Percentiles rank a stretch among this genome's conserved stretches.
These are phyloP conservation scores for Euschistus heros DNA, from an alignment of 1,140 invertebrate species.

Conservation along the genomic window DNA sequence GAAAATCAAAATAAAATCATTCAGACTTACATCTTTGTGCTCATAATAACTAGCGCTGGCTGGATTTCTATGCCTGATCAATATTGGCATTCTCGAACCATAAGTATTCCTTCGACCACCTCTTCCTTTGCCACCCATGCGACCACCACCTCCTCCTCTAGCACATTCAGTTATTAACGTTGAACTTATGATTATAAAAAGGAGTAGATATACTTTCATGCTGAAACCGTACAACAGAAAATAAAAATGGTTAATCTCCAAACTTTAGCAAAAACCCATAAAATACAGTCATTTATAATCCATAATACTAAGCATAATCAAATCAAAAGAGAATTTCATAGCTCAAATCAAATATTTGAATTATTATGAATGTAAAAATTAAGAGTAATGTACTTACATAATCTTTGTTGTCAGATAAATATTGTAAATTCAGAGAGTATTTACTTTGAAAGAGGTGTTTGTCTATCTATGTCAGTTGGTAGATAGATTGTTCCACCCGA, in stretches of 20 bases:
- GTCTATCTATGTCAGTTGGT: not conserved
- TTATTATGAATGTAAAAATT: too few species aligned
- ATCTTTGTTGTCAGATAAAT: too few species aligned
- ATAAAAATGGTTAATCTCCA: too few species aligned
- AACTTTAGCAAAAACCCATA: too few species aligned
- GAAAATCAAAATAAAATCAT: too few species aligned
- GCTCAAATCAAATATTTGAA: too few species aligned
- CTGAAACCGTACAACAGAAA: not conserved
- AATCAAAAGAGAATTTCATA: too few species aligned
- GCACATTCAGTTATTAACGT: conserved; percentile 23
- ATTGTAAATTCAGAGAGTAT: not conserved
- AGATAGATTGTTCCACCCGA: conserved; percentile 3
- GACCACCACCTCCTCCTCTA: conserved; percentile 37
- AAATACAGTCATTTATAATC: too few species aligned
- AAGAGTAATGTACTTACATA: too few species aligned
- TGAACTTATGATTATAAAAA: not conserved
- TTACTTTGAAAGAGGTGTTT: not conserved
- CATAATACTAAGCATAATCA: too few species aligned
- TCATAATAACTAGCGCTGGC: conserved; percentile 57
- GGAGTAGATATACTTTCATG: not conserved
- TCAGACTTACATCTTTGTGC: conserved; percentile 54
- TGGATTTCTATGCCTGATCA: conserved; percentile 52
- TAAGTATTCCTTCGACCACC: conserved; percentile 37
- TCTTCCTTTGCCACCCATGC: conserved; percentile 33
- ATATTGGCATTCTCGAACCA: conserved; percentile 44